These are phyloP conservation scores for Panthera leo DNA, from an alignment of 2,113 vertebrate species.

Conservation along the genomic window DNA sequence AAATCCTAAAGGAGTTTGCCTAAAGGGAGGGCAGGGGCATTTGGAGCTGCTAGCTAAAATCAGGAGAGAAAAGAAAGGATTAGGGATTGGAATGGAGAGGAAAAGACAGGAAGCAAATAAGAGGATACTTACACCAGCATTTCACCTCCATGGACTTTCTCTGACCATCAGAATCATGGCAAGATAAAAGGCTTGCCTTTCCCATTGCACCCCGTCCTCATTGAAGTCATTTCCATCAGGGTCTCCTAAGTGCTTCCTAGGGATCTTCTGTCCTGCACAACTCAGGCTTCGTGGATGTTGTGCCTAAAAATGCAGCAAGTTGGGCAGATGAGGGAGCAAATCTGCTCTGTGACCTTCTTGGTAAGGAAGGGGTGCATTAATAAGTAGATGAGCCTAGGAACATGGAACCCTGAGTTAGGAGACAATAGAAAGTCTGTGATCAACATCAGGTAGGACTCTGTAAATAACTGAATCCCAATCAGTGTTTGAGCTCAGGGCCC, in stretches of 20 bases:
- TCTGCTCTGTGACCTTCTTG: neutral
- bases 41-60: neutral
- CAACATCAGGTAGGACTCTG: neutral
- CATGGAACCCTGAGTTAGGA: neutral
- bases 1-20: neutral
- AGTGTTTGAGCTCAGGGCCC: neutral
- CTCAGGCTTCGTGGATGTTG: neutral
- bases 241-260: neutral
- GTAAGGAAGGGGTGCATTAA: neutral
- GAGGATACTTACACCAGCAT: neutral
- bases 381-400: neutral
- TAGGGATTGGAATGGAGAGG: too few relatives aligned
- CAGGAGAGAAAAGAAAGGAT: neutral
- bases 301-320: neutral
- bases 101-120: neutral
- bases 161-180: neutral
- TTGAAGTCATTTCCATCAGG: neutral
- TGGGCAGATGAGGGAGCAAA: neutral
- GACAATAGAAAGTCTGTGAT: neutral
- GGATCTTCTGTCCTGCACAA: neutral
- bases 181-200: neutral
- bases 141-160: neutral
- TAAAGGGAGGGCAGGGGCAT: neutral
- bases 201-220: neutral
- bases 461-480: neutral